These are phyloP conservation scores for Alligator mississippiensis DNA, from an alignment of 2,113 vertebrate genomes.

Conservation along the genomic window DNA sequence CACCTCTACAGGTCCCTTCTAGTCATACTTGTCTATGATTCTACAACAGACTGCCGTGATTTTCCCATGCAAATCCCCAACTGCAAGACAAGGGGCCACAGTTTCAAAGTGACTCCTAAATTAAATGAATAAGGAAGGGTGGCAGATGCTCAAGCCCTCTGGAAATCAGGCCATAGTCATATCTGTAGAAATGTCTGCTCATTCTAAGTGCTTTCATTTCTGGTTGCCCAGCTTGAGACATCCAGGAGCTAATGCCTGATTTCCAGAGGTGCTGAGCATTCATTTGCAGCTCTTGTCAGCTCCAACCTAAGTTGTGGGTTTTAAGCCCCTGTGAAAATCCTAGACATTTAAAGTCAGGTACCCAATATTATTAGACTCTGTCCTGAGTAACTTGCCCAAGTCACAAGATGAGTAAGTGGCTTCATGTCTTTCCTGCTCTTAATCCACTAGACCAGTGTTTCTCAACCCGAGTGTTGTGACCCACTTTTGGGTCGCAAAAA, in stretches of 20 bases:
- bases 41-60: not conserved
- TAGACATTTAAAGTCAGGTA: fast-evolving
- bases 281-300: not conserved
- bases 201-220: not conserved
- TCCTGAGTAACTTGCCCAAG: not conserved
- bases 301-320: not conserved
- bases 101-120: not conserved
- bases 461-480: too few species aligned
- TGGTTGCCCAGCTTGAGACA: not conserved
- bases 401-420: not conserved
- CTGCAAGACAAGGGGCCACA: not conserved
- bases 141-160: not conserved
- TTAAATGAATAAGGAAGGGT: not conserved
- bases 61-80: not conserved
- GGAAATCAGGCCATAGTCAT: not conserved
- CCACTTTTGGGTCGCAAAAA: too few species aligned
- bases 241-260: not conserved
- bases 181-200: not conserved
- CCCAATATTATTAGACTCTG: too few species aligned
- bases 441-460: not conserved
- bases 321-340: not conserved
- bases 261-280: not conserved
- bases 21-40: too few species aligned
- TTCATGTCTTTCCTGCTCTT: not conserved
- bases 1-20: too few species aligned